Evolutionary conservation across 2,888 invertebrate genomes (phyloP).

Genomic region (Hybos culiciformis): DNA sequence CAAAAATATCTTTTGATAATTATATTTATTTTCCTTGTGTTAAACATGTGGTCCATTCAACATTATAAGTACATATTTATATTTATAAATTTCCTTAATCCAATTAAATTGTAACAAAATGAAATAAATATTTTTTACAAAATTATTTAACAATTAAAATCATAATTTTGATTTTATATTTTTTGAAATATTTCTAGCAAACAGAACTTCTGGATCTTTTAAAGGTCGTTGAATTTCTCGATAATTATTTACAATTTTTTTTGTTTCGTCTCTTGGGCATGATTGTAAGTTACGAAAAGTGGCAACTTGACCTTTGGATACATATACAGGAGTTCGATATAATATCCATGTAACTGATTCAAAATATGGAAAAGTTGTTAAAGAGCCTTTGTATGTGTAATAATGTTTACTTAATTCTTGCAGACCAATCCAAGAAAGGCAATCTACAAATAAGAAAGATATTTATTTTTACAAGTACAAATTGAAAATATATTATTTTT

Average conservation of each 20-base stretch:
- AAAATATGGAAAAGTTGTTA: conserved; percentile 57
- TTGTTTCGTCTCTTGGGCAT: conserved; percentile 33
- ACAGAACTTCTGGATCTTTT: conserved; percentile 33
- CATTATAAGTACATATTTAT: too few relatives aligned
- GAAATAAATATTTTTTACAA: too few relatives aligned
- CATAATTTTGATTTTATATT: not conserved
- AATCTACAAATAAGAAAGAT: conserved; percentile 37
- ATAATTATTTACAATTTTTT: conserved; percentile 35
- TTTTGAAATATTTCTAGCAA: conserved; percentile 28
- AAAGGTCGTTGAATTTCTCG: conserved; percentile 33
- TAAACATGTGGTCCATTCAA: too few relatives aligned
- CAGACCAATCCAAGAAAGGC: conserved; percentile 53
- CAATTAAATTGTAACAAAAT: too few relatives aligned
- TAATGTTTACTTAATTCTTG: conserved; percentile 54
- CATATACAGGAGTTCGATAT: conserved; percentile 52
- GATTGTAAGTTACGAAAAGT: conserved; percentile 34
- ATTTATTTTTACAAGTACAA: conserved; percentile 1
- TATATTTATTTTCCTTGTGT: too few relatives aligned
- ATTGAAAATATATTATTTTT: not conserved
- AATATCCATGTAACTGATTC: conserved; percentile 65
- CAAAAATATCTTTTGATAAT: too few relatives aligned
- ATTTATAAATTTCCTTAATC: too few relatives aligned
- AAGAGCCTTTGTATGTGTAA: conserved; percentile 57
- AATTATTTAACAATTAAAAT: too few relatives aligned
- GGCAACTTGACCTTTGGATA: conserved; percentile 47